Conservation (phyloP, 2,888 invertebrate species). For the Stenchaetothrips biformis region DNA sequence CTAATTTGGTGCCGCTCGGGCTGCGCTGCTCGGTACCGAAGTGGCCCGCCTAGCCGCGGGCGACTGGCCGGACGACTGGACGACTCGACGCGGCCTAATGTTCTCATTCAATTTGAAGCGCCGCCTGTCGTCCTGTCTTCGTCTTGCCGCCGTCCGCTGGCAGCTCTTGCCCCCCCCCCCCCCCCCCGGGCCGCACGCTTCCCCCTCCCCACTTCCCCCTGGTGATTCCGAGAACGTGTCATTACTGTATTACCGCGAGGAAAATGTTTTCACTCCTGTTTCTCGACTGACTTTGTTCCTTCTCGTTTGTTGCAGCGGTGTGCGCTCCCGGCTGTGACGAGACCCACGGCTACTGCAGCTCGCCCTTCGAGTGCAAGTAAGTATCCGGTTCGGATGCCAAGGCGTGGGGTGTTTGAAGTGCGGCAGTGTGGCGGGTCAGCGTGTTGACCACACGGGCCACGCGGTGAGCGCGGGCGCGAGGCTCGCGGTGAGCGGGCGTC, state of each 20-base stretch:
- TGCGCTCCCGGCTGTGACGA: slow-evolving; percentile 90
- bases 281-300: not conserved
- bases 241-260: not conserved
- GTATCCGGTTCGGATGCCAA: slow-evolving; percentile 53
- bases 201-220: slow-evolving; percentile 29
- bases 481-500: not conserved
- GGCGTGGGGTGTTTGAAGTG: not conserved
- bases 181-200: slow-evolving; percentile 13
- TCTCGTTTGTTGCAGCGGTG: slow-evolving; percentile 69
- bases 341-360: slow-evolving; percentile 83
- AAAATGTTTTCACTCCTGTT: not conserved
- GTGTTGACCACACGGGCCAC: not conserved
- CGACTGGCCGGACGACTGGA: not conserved
- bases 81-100: slow-evolving; percentile 33
- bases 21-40: not conserved
- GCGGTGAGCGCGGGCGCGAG: not conserved
- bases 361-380: slow-evolving; percentile 95
- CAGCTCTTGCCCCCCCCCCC: slow-evolving; percentile 23
- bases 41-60: not conserved
- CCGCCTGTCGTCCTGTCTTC: slow-evolving; percentile 27
- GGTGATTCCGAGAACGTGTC: slow-evolving; percentile 12
- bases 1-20: slow-evolving; percentile 29
- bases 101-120: slow-evolving; percentile 25
- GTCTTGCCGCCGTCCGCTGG: not conserved
- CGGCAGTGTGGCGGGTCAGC: not conserved